These are phyloP conservation scores for Leptinotarsa undecemlineata DNA, from an alignment of 1,140 invertebrate species.

Conservation along the genomic window DNA sequence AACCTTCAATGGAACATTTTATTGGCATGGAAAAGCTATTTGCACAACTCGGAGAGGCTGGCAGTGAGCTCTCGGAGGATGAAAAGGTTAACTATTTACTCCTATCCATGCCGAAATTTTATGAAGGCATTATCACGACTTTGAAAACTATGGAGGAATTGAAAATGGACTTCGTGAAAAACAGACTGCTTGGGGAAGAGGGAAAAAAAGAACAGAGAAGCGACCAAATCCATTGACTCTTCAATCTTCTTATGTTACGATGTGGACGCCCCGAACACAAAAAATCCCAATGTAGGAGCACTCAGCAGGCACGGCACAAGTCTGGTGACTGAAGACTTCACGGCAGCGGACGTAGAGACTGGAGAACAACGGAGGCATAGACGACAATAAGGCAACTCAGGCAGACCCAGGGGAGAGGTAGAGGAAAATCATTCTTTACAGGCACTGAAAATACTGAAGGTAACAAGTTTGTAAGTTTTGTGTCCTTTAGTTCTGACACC, in stretches of 20 bases:
- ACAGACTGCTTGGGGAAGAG: not conserved
- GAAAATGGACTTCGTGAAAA: not conserved
- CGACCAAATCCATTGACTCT: not conserved
- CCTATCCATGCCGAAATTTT: conserved; percentile 24
- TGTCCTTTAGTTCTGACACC: too few relatives aligned
- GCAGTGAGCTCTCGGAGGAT: conserved; percentile 17
- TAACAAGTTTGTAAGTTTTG: too few relatives aligned
- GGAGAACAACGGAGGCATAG: too few relatives aligned
- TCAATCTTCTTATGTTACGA: not conserved
- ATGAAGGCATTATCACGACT: conserved; percentile 21
- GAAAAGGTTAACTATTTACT: conserved; percentile 15
- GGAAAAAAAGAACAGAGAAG: not conserved
- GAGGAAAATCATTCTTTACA: too few relatives aligned
- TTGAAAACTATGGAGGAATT: conserved; percentile 24
- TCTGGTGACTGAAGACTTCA: too few relatives aligned
- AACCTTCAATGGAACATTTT: conserved; percentile 14
- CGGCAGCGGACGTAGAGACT: too few relatives aligned
- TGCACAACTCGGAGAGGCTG: conserved; percentile 21
- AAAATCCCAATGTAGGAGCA: not conserved
- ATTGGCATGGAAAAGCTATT: conserved; percentile 23
- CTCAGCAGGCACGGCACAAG: too few relatives aligned
- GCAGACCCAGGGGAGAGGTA: too few relatives aligned
- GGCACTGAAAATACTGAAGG: too few relatives aligned
- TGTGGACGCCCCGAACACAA: not conserved
- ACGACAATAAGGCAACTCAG: too few relatives aligned